Evolutionary conservation across 2,113 vertebrate genomes (phyloP), one percentile per base, ranked within the genome.

Genomic region (Phylloscopus whistleri): DNA sequence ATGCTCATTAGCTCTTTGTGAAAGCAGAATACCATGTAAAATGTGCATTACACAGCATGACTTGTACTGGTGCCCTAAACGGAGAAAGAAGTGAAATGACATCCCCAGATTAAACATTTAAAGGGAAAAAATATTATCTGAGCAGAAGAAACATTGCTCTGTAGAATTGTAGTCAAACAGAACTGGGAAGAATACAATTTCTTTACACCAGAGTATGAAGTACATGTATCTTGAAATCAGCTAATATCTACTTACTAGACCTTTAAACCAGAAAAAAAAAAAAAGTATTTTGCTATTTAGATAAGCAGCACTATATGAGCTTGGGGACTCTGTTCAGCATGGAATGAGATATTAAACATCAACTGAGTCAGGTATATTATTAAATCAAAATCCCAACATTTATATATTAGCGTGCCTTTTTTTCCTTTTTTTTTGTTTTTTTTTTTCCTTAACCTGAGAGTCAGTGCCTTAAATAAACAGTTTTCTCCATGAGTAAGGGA

Each of bases 271-370:
- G 80, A 91, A 82, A 73, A 60, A 35, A 60, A 35, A 51, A 95
- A 53, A 95, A 74, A 63, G 79, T 51, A 77, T 89, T 91, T 96
- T 97, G 31, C 96, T 96, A 89, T 92, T 94, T 90, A 97, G 64
- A 94, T 79, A 97, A 97, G 94, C 56, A 96, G 56, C 2, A 14
- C 28, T 86, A 64, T 92, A 95, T 81, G 90, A 96, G 58, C 84
- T 72, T 92, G 84, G 94, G 75, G 56, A 51, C 35, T 92, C 90
- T 94, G 46, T 91, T 91, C 89, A 90, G 66, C 13, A 52, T 58
- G 27, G 44, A 95, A 93, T 44, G 82, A 80, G 91, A 91, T 87
- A 81, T 92, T 93, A 87, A 96, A 94, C 56, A 78, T 74, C 72
- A 96, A 92, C 69, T 66, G 52, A 94, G 55, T 58, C 92, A 85